phyloP scores from a whole-genome alignment of 2,888 invertebrate genomes.

The Drosophila neoperkinsi region DNA sequence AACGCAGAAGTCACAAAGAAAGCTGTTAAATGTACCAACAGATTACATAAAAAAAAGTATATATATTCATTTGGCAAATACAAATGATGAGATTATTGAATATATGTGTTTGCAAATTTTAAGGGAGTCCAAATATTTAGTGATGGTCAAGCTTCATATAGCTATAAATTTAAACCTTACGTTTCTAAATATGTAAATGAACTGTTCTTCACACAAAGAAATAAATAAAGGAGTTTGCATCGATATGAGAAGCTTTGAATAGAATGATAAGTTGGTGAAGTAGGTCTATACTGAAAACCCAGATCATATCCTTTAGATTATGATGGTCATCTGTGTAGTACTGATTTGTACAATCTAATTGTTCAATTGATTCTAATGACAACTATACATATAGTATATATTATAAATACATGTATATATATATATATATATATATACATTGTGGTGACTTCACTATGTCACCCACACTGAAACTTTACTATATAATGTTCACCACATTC shows the following conservation, averaged over 20 bases:
- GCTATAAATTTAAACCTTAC: neutral
- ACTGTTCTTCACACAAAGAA: neutral
- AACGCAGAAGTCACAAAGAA: slow-evolving; percentile 12
- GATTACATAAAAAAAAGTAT: neutral
- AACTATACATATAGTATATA: neutral
- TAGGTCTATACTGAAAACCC: neutral
- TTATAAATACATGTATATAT: neutral
- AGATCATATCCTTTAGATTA: neutral
- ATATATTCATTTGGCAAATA: neutral
- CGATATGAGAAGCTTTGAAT: neutral
- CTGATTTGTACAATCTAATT: too few species aligned
- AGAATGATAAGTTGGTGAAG: neutral
- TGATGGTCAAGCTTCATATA: neutral
- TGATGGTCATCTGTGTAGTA: neutral
- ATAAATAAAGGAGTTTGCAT: neutral
- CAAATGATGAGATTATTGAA: neutral
- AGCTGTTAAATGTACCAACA: neutral
- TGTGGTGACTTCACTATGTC: neutral
- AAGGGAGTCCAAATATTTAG: neutral
- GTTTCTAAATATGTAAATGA: neutral
- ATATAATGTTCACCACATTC: neutral
- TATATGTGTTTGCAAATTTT: neutral
- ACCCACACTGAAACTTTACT: neutral
- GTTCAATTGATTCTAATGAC: neutral
- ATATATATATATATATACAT: neutral